These are phyloP conservation scores for Pangasianodon hypophthalmus DNA, from an alignment of 2,113 vertebrate species.

Conservation along the genomic window DNA sequence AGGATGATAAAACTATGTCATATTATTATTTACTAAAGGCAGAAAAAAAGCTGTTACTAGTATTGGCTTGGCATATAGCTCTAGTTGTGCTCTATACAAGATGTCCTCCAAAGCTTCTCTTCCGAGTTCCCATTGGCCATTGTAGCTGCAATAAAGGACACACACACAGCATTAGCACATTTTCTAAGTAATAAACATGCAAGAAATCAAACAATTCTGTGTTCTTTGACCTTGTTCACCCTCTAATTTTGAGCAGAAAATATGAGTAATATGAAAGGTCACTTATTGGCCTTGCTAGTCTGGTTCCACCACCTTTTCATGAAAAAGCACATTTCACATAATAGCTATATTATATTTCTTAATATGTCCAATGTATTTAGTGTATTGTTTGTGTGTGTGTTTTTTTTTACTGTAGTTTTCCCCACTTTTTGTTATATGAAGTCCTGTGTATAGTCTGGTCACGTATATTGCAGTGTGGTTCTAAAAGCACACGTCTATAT, in stretches of 20 bases:
- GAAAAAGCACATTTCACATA: not conserved
- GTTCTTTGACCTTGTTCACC: not conserved
- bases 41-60: constrained; percentile 78
- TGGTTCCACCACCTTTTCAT: not conserved
- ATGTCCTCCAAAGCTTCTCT: constrained; percentile 94
- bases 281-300: not conserved
- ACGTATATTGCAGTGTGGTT: not conserved
- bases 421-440: not conserved
- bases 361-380: too few species aligned
- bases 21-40: not conserved
- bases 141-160: constrained; percentile 79
- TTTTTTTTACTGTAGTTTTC: not conserved
- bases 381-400: not conserved
- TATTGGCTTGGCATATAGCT: constrained; percentile 94
- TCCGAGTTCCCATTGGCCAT: constrained; percentile 96
- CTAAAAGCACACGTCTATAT: not conserved
- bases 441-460: not conserved
- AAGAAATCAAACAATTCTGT: not conserved
- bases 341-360: not conserved
- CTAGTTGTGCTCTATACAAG: constrained; percentile 94
- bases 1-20: not conserved
- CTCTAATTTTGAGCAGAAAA: not conserved
- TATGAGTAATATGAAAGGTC: not conserved
- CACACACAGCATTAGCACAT: constrained; percentile 5
- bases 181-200: constrained; percentile 30